Evolutionary conservation across 2,113 vertebrate genomes (phyloP).

Genomic region (Bostrychus sinensis): DNA sequence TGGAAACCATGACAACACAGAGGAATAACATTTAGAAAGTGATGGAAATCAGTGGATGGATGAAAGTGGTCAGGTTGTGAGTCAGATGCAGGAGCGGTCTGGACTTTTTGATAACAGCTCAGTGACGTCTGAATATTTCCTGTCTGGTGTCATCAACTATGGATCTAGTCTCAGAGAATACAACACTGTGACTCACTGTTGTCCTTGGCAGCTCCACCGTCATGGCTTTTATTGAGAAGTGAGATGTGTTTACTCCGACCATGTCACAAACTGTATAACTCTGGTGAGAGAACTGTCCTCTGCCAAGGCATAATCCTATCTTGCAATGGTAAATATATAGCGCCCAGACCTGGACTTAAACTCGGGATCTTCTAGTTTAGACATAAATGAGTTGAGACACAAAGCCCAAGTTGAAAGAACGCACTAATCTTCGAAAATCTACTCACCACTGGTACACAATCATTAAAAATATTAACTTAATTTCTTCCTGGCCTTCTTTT

Average conservation of each 20-base stretch:
- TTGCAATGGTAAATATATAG: too few species aligned
- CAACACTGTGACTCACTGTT: not conserved
- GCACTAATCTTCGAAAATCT: too few species aligned
- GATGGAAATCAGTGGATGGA: not conserved
- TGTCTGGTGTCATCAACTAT: not conserved
- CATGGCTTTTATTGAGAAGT: not conserved
- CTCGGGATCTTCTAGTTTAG: not conserved
- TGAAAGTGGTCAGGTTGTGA: not conserved
- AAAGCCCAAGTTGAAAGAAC: too few species aligned
- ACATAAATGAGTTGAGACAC: too few species aligned
- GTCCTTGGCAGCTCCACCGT: conserved; percentile 1
- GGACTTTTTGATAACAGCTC: conserved; percentile 11
- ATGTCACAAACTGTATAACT: not conserved
- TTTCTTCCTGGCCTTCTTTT: too few species aligned
- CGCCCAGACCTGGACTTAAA: too few species aligned
- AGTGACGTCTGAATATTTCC: conserved; percentile 11
- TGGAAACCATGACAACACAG: not conserved
- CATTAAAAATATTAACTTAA: too few species aligned
- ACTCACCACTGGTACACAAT: too few species aligned
- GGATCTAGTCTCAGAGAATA: not conserved
- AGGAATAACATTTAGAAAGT: not conserved
- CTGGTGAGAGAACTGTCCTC: too few species aligned
- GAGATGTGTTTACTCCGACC: not conserved
- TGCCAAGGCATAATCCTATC: too few species aligned
- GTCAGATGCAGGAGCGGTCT: not conserved